These are phyloP conservation scores for Idaea straminata DNA, from an alignment of 2,888 invertebrate genomes.

Conservation along the genomic window DNA sequence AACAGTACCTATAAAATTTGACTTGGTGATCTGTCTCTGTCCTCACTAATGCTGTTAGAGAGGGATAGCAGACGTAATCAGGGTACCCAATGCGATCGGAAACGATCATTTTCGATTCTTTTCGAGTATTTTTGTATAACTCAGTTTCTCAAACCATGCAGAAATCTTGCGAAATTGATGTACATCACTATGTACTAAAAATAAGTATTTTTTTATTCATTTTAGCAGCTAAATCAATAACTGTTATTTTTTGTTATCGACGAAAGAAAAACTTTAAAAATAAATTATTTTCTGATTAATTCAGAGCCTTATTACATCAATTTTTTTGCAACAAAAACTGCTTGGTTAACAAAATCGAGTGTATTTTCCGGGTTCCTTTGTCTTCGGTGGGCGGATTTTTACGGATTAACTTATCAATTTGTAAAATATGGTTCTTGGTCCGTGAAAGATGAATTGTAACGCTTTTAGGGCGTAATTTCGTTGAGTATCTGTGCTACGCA, in stretches of 20 bases:
- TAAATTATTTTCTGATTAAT: neutral
- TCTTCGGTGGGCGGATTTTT: constrained; percentile 1
- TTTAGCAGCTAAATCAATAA: neutral
- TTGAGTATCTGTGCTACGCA: neutral
- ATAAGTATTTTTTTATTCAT: neutral
- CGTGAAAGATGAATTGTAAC: neutral
- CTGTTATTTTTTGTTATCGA: neutral
- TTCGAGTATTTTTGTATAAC: constrained; percentile 4
- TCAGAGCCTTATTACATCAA: neutral
- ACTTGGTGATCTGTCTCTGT: constrained; percentile 51
- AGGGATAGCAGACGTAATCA: constrained; percentile 30
- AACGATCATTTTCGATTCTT: constrained; percentile 18
- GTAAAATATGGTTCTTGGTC: neutral
- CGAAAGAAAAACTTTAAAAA: neutral
- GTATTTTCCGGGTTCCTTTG: neutral
- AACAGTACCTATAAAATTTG: constrained; percentile 35
- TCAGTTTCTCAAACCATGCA: neutral
- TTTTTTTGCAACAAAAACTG: neutral
- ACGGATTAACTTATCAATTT: constrained; percentile 1
- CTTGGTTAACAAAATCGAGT: neutral
- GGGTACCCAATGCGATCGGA: constrained; percentile 15
- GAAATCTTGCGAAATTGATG: neutral
- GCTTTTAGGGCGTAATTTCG: neutral
- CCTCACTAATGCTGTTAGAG: constrained; percentile 39
- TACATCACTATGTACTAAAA: neutral